phyloP scores from a whole-genome alignment of 2,797 vertebrate species.

The Acanthornis magna region DNA sequence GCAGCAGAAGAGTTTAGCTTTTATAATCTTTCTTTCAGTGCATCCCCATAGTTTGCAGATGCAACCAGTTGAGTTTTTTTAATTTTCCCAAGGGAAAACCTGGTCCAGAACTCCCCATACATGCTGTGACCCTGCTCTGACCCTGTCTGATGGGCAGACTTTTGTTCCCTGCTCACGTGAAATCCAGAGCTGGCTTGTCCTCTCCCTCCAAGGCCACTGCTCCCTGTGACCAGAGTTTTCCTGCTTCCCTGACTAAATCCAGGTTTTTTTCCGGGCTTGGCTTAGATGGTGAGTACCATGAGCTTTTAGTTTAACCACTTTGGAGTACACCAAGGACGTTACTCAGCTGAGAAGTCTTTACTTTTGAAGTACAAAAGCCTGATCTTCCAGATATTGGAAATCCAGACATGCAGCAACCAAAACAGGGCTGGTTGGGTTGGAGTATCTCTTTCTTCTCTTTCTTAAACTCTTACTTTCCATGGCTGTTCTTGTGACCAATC shows the following conservation, averaged over 20 bases:
- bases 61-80: not conserved
- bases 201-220: rapidly evolving
- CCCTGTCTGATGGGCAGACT: not conserved
- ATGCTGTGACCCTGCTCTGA: not conserved
- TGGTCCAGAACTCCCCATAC: not conserved
- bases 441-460: not conserved
- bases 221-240: not conserved
- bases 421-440: not conserved
- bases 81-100: not conserved
- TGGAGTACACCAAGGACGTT: not conserved
- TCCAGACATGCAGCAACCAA: not conserved
- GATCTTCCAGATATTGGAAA: not conserved
- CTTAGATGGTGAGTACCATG: rapidly evolving
- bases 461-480: not conserved
- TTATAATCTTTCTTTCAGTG: not conserved
- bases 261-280: not conserved
- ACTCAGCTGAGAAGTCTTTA: not conserved
- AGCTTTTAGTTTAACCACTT: not conserved
- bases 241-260: not conserved
- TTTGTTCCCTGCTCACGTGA: rapidly evolving
- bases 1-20: not conserved
- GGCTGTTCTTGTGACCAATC: not conserved
- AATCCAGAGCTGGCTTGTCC: not conserved
- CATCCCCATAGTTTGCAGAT: not conserved
- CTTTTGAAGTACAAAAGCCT: not conserved